Conservation (phyloP, 2,888 invertebrate genomes). For the Tromatobia lineatoria region DNA sequence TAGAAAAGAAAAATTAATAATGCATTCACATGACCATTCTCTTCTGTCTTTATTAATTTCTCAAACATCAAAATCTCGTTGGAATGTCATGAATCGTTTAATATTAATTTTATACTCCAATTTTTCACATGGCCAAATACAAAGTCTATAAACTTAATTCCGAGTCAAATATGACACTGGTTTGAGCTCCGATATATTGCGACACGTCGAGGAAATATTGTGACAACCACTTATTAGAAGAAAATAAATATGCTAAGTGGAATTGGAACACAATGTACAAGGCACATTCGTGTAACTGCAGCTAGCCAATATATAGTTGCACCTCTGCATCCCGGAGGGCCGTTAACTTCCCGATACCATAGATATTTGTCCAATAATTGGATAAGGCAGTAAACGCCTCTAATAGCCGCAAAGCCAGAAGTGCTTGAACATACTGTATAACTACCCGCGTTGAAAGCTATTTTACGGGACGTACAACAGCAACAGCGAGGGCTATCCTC, state of each 20-base stretch:
- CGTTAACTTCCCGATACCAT: constrained; percentile 49
- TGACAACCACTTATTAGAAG: background rate
- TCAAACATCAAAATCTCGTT: too few relatives aligned
- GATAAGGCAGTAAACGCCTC: constrained; percentile 82
- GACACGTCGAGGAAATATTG: background rate
- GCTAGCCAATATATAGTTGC: background rate
- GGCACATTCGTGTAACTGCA: background rate
- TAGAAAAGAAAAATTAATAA: too few relatives aligned
- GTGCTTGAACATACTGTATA: constrained; percentile 65
- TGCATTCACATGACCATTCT: too few relatives aligned
- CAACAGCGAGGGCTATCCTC: constrained; percentile 53
- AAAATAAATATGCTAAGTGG: background rate
- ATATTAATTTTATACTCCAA: too few relatives aligned
- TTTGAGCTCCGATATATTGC: too few relatives aligned
- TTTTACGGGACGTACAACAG: constrained; percentile 72
- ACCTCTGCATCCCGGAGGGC: background rate
- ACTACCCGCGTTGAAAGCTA: constrained; percentile 77
- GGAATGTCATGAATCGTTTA: too few relatives aligned
- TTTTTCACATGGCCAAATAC: too few relatives aligned
- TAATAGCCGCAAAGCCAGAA: constrained; percentile 77
- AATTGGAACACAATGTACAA: background rate
- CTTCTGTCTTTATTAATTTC: too few relatives aligned
- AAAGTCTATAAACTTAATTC: too few relatives aligned
- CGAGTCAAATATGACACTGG: too few relatives aligned
- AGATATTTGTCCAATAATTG: constrained; percentile 82